Conservation (phyloP, 2,113 vertebrate species). For the Myrmophylax atrothorax region DNA sequence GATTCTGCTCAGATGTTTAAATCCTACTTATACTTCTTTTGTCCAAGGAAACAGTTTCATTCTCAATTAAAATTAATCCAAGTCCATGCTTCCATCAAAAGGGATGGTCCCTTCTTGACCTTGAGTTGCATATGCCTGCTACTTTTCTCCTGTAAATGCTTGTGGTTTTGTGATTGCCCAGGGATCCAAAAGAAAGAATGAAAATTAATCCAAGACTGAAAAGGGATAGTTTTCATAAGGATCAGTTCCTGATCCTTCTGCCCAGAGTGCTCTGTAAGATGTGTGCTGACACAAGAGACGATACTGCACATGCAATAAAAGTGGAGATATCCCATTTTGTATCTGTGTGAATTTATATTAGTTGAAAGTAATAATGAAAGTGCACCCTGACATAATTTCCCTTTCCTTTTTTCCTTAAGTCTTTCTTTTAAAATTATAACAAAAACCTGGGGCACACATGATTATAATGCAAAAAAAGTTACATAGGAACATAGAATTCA, state of each 20-base stretch:
- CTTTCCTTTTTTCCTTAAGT: not conserved
- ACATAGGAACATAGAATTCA: not conserved
- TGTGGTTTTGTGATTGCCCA: not conserved
- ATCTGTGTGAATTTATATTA: not conserved
- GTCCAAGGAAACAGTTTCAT: not conserved
- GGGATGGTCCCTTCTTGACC: not conserved
- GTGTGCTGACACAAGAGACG: not conserved
- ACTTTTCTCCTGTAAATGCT: not conserved
- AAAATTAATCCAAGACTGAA: not conserved
- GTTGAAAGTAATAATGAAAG: not conserved
- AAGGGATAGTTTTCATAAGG: not conserved
- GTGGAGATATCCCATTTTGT: not conserved
- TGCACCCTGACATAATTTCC: not conserved
- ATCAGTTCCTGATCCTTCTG: not conserved
- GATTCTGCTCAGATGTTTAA: not conserved
- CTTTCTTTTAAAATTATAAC: not conserved
- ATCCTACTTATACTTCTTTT: not conserved
- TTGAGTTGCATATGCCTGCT: not conserved
- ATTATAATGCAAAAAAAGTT: not conserved
- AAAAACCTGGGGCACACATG: not conserved
- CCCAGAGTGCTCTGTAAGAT: not conserved
- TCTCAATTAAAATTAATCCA: not conserved
- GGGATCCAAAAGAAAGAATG: not conserved
- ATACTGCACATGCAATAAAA: not conserved
- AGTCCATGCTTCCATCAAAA: not conserved